phyloP scores from a whole-genome alignment of 2,888 invertebrate species.

The Stenodera caucasica region DNA sequence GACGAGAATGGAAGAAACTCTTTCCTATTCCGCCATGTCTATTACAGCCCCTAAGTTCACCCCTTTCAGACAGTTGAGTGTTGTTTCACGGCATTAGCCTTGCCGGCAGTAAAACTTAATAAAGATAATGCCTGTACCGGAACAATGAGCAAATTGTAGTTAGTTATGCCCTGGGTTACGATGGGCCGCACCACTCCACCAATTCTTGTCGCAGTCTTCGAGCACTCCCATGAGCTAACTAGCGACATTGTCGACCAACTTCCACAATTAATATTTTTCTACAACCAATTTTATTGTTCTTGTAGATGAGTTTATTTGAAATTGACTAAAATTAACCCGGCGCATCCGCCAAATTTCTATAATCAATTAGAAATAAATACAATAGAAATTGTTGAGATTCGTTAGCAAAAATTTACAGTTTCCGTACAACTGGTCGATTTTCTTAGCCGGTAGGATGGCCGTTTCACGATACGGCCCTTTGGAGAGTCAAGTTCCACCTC shows the following conservation, averaged over 20 bases:
- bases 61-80: slow-evolving; percentile 44
- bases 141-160: slow-evolving; percentile 55
- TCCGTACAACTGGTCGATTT: slow-evolving; percentile 39
- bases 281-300: slow-evolving; percentile 52
- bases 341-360: too few relatives aligned
- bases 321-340: slow-evolving; percentile 14
- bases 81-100: slow-evolving; percentile 44
- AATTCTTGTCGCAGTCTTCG: slow-evolving; percentile 24
- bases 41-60: neutral
- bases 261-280: slow-evolving; percentile 55
- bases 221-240: slow-evolving; percentile 40
- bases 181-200: slow-evolving; percentile 5
- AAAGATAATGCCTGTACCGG: slow-evolving; percentile 53
- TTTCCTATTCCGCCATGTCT: slow-evolving; percentile 28
- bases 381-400: too few relatives aligned
- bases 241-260: slow-evolving; percentile 47
- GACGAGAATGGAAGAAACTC: slow-evolving; percentile 33
- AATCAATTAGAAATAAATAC: too few relatives aligned
- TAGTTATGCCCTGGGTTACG: slow-evolving; percentile 42
- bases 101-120: slow-evolving; percentile 51
- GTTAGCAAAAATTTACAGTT: slow-evolving; percentile 49
- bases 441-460: slow-evolving; percentile 5
- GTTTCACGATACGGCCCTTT: slow-evolving; percentile 14
- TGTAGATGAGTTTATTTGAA: slow-evolving; percentile 44
- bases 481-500: slow-evolving; percentile 28